Base-by-base conservation (phyloP, 2,113 vertebrate genomes). In the Monopterus albus region DNA sequence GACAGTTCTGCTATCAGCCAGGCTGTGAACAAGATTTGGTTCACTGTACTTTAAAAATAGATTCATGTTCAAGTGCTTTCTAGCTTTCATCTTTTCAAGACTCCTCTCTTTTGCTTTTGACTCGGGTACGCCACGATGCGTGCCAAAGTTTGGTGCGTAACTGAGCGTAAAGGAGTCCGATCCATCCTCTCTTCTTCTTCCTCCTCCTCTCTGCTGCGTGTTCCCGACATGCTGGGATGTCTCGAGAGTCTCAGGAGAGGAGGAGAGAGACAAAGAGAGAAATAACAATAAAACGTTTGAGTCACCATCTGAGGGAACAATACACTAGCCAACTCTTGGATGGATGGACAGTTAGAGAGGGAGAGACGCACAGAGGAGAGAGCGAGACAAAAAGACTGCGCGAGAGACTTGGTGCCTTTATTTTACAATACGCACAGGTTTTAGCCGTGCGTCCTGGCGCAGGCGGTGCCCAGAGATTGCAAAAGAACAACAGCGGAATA, bases 241-340 rank as follows among this genome's bases (percentile, higher is more conserved):
- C 62, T 75, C 70, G 26, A 20, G 59, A 40, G 46, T 53, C 66
- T 28, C 52, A 53, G n/a, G 60, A 51, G 40, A 45, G 80, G 73
- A 36, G 33, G n/a, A 64, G 46, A 40, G 5, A 29, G 26, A 11
- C 31, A 21, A 1, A 26, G 46, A 33, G 40, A 51, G 69, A 2
- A 35, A 64, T 71, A 64, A 82, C 83, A 84, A 82, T 78, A 51
- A 42, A 39, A 29, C 14, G 39, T 72, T 78, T 85, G 65, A 85
- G 64, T 69, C 51, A 14, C 28, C 25, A 58, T 70, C 39, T 50
- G 79, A 70, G 31, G 31, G 70, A 60, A 69, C 51, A 49, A 45
- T 3, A 15, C 57, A 28, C 43, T 23, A 31, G 38, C 64, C 64
- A 63, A 33, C 51, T 60, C 46, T 25, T 51, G 56, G 70, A 63